Percentiles rank a stretch among this genome's conserved stretches.
phyloP scores from a whole-genome alignment of 2,888 invertebrate species.

The Sipha maydis region DNA sequence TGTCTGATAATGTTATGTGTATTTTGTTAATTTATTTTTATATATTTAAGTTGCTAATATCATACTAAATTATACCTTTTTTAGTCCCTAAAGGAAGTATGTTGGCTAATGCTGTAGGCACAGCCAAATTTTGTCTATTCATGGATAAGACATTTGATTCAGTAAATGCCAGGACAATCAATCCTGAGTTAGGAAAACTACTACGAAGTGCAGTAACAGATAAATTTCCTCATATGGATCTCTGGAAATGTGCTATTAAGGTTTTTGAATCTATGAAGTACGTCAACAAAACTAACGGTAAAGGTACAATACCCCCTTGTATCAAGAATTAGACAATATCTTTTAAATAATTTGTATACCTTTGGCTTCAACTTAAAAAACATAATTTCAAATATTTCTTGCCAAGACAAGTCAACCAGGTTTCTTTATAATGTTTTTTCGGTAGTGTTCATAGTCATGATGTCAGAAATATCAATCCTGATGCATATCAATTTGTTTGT shows the following conservation, averaged over 20 bases:
- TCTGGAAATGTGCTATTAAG: constrained; percentile 29
- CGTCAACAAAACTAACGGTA: constrained; percentile 4
- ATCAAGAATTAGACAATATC: constrained; percentile 4
- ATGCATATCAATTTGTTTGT: constrained; percentile 26
- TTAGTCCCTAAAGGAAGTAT: too few species aligned
- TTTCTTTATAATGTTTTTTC: constrained; percentile 19
- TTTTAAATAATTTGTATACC: constrained; percentile 15
- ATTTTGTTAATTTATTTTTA: background rate
- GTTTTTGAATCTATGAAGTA: too few species aligned
- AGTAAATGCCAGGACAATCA: too few species aligned
- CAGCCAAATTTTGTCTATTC: too few species aligned
- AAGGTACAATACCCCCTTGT: background rate
- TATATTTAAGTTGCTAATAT: too few species aligned
- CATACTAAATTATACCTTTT: too few species aligned
- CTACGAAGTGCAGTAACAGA: constrained; percentile 13
- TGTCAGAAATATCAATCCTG: constrained; percentile 31
- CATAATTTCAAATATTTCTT: constrained; percentile 22
- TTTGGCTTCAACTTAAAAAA: constrained; percentile 36
- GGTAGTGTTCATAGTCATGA: constrained; percentile 33
- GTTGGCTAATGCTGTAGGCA: too few species aligned
- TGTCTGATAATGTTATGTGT: constrained; percentile 4
- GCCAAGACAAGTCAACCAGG: constrained; percentile 32
- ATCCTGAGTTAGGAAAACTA: constrained; percentile 11
- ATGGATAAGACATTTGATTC: too few species aligned
- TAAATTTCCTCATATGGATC: constrained; percentile 1